These are phyloP conservation scores for Paramuricea clavata DNA, from an alignment of 92 coral and sea anemone species.

Conservation along the genomic window DNA sequence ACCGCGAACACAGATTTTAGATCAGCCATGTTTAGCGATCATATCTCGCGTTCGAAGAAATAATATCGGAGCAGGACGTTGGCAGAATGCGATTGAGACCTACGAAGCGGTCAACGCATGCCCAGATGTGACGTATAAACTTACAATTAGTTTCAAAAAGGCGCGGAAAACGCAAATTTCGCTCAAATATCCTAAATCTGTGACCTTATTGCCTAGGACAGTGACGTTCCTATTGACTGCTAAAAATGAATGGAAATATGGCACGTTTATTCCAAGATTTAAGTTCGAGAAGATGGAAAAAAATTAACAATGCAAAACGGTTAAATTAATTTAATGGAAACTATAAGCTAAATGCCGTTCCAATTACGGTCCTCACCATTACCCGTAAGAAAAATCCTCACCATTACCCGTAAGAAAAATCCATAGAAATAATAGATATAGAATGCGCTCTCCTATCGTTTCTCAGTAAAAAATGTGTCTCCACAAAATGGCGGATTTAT, in stretches of 20 bases:
- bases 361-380: no score
- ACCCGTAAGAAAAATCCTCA: no score
- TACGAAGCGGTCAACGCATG: constrained; percentile 12
- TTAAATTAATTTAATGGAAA: no score
- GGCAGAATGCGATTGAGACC: neutral
- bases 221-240: constrained; percentile 75
- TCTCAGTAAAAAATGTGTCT: no score
- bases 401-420: no score
- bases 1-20: constrained; percentile 15
- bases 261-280: constrained; percentile 56
- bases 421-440: no score
- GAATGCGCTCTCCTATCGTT: no score
- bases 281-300: neutral
- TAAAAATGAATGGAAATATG: constrained; percentile 83
- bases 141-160: neutral
- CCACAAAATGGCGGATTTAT: no score
- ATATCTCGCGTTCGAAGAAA: neutral
- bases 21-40: constrained; percentile 33
- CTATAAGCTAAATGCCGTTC: no score
- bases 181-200: constrained; percentile 57
- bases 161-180: constrained; percentile 66
- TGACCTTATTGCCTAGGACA: constrained; percentile 72
- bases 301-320: no score
- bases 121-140: constrained; percentile 16
- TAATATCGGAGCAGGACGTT: neutral